Base-by-base conservation (phyloP, 1,140 invertebrate species). In the Cydia strobilella region DNA sequence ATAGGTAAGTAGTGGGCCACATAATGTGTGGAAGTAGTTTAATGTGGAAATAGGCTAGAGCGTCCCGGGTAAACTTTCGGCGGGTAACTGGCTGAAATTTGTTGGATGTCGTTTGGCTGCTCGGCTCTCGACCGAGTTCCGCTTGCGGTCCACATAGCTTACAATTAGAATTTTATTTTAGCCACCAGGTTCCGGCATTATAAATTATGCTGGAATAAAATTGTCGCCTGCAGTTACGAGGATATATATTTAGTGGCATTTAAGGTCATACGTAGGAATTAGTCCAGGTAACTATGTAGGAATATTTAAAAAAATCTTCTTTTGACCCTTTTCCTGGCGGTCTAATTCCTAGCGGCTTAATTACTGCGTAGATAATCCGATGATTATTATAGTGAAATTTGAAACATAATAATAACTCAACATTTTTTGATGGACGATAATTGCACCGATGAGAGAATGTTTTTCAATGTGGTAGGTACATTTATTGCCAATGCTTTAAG, bases 61-160 rank as follows among this genome's bases (percentile, higher is more conserved):
- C 51, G 75, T 73, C 73, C 76, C 76, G 45, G 72, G 31, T 54
- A 69, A 82, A 80, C 79, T 80, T 80, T 76, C 62, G 59, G 65
- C 45, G 51, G 71, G 69, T 74, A 79, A 83, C 78, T 83, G 76
- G 74, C 77, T 74, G 76, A 85, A 80, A 82, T 85, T 85, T 82
- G 81, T 84, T 82, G 80, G 65, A 77, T 54, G 23, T 42, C 69
- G 74, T 77, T 76, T 74, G 75, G 73, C 42, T 51, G 18, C 54
- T 3, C 54, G 78, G 77, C 75, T 77, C 77, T 75, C 71, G 54
- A 25, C 75, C 59, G 76, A 79, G 73, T 81, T 77, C 73, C 35
- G 69, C 45, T 73, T 75, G 71, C 31, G 74, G 65, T 69, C 63
- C 59, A 65, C 72, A 79, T 71, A 74, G 79, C 77, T 82, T 78